phyloP scores from a whole-genome alignment of 2,797 vertebrate species.

The Pipistrellus pygmaeus region DNA sequence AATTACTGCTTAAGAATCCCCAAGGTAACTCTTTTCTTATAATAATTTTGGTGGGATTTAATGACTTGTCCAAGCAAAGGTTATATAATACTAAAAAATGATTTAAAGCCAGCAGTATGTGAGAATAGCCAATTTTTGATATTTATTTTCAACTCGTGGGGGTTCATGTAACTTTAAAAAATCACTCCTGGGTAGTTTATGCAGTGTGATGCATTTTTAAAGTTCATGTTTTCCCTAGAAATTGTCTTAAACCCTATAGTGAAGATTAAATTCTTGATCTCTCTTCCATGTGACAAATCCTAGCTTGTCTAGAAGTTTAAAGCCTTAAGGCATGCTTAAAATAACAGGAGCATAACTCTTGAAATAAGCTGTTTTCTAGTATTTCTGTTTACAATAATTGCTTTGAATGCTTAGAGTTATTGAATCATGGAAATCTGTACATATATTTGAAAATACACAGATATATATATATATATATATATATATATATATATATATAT shows the following conservation, averaged over 20 bases:
- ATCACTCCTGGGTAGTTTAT: background rate
- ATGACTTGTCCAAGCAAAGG: background rate
- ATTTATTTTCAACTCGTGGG: background rate
- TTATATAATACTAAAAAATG: background rate
- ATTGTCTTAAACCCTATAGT: slow-evolving; percentile 62
- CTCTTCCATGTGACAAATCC: slow-evolving; percentile 54
- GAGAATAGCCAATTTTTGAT: background rate
- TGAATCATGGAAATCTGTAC: slow-evolving; percentile 73
- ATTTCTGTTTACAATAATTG: slow-evolving; percentile 66
- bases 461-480: too few species aligned
- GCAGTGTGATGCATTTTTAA: slow-evolving; percentile 37
- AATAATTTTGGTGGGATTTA: background rate
- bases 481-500: too few species aligned
- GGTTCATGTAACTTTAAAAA: slow-evolving; percentile 30
- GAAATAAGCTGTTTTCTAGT: slow-evolving; percentile 72
- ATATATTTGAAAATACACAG: background rate
- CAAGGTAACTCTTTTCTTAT: background rate
- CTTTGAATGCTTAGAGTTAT: slow-evolving; percentile 73
- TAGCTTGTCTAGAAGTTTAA: slow-evolving; percentile 56
- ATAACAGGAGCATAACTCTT: slow-evolving; percentile 64
- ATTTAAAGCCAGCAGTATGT: background rate
- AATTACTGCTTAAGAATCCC: background rate
- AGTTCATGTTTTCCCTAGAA: slow-evolving; percentile 44
- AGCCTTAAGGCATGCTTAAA: slow-evolving; percentile 64
- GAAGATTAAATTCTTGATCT: slow-evolving; percentile 44